Evolutionary conservation across 2,113 vertebrate genomes (phyloP).

Genomic region (Lagopus leucura): DNA sequence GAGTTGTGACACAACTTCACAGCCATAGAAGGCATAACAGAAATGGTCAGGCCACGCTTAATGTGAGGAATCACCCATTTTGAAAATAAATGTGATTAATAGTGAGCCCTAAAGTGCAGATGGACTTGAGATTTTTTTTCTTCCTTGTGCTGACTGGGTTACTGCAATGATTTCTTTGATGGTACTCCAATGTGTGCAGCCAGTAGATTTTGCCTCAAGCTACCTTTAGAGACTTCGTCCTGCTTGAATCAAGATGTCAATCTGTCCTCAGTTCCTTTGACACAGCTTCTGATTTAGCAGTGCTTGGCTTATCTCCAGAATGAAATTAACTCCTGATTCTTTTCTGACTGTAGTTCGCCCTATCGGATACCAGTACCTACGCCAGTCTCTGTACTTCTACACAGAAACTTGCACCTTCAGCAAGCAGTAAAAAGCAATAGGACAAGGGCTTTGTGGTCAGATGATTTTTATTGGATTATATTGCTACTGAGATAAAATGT

Average conservation of each 20-base stretch:
- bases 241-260: constrained; percentile 74
- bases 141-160: constrained; percentile 29
- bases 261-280: constrained; percentile 61
- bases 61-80: neutral
- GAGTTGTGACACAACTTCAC: neutral
- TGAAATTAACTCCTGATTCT: constrained; percentile 40
- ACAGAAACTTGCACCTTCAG: neutral
- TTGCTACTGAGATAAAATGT: neutral
- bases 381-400: neutral
- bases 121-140: constrained; percentile 40
- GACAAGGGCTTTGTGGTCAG: neutral
- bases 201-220: constrained; percentile 56
- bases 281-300: constrained; percentile 53
- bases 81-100: constrained; percentile 37
- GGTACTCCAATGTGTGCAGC: constrained; percentile 49
- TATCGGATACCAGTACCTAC: neutral
- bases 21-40: neutral
- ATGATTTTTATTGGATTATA: neutral
- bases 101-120: constrained; percentile 44
- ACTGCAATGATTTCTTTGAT: constrained; percentile 67
- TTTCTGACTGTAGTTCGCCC: neutral
- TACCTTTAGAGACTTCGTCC: constrained; percentile 66
- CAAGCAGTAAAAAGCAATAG: neutral
- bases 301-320: constrained; percentile 21
- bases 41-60: neutral